Evolutionary conservation across 2,888 invertebrate species (phyloP), one percentile per base, ranked within the genome.

Genomic region (Fabriciana adippe): DNA sequence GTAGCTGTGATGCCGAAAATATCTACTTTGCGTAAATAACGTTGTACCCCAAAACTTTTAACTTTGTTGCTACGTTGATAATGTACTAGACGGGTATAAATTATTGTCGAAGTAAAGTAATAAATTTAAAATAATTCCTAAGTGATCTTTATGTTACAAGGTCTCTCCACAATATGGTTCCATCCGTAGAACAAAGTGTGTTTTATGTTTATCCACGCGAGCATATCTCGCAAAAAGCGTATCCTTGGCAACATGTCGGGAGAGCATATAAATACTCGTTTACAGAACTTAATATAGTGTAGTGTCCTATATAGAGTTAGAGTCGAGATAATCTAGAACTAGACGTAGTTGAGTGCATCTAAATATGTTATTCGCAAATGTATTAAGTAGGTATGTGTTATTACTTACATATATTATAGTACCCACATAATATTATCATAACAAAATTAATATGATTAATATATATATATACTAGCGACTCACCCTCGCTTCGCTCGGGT

Each of bases 141-240:
- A 2, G 13, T 26, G 26, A 21, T 57, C 57, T 59, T 62, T 59
- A 70, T 66, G 59, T 61, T 50, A 61, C 66, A 66, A 66, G 64
- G 64, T 21, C 51, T 56, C n/a, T 69, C 59, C 62, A 71, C 64
- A 71, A 71, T 57, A 64, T 50, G 4, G 60, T 56, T 56, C 48
- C 64, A 57, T 69, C 61, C 64, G 57, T 55, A 55, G 41, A 35
- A 26, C 53, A 56, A 48, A 47, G 65, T 61, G 35, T 67, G 67
- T 72, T 64, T 71, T 71, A 61, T 69, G 66, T 64, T 72, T 67
- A 63, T 61, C 61, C 64, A 64, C 69, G 69, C 63, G 55, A 64
- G 65, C 56, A 61, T 54, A 55, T 68, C 67, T 51, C 55, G 60
- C 69, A 55, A 72, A 69, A 67, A 67, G 55, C 21, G 8, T 69